These are phyloP conservation scores for Nemotelus pantherinus DNA, from an alignment of 2,888 invertebrate genomes.

Conservation along the genomic window DNA sequence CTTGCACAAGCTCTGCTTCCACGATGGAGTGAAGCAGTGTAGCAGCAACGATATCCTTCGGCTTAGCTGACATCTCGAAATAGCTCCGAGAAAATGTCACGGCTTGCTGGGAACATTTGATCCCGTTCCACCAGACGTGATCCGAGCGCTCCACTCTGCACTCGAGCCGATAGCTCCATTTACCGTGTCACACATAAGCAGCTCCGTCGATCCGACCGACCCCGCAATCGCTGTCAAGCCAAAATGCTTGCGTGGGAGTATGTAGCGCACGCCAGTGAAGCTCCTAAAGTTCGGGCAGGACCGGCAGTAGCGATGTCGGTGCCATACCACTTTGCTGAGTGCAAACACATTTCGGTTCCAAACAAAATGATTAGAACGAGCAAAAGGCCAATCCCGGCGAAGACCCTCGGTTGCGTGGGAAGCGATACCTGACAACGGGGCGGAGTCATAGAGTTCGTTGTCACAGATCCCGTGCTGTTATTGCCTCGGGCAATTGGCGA, in stretches of 20 bases:
- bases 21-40: too few species aligned
- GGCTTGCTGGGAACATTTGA: slow-evolving; percentile 36
- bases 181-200: slow-evolving; percentile 19
- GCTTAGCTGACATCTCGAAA: slow-evolving; percentile 9
- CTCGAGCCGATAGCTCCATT: neutral
- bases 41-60: neutral
- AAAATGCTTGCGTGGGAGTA: slow-evolving; percentile 17
- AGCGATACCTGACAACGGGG: slow-evolving; percentile 43
- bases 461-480: slow-evolving; percentile 48
- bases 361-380: slow-evolving; percentile 49
- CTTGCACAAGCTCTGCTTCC: too few species aligned
- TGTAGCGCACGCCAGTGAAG: slow-evolving; percentile 11
- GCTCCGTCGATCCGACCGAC: neutral
- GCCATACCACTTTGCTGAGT: slow-evolving; percentile 18
- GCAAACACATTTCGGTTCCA: slow-evolving; percentile 41
- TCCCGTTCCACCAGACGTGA: slow-evolving; percentile 39
- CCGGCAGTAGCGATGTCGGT: slow-evolving; percentile 4
- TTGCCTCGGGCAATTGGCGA: slow-evolving; percentile 31
- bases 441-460: slow-evolving; percentile 49
- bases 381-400: slow-evolving; percentile 49
- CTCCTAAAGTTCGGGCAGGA: slow-evolving; percentile 17
- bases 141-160: slow-evolving; percentile 21
- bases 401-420: slow-evolving; percentile 45
- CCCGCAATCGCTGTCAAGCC: neutral
- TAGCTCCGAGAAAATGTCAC: slow-evolving; percentile 33